Base-by-base conservation (phyloP, 2,113 vertebrate genomes). In the Solea solea region DNA sequence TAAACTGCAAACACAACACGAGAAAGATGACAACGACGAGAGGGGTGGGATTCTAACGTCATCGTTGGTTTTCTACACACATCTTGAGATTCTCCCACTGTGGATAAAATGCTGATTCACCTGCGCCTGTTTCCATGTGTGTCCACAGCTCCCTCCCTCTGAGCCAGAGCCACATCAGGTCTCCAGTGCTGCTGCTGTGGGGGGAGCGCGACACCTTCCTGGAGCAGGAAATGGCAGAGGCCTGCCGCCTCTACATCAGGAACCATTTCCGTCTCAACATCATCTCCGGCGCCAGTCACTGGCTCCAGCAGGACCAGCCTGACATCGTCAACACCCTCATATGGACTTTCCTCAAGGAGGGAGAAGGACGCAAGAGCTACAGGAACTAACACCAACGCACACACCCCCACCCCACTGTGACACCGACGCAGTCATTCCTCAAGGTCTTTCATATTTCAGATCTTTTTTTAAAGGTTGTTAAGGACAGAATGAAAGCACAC, bases 261-360 rank as follows among this genome's bases (percentile, higher is more conserved):
- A 98, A 96, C 79, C 95, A 96, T 74, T 98, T 99, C 90, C 95
- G 96, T 76, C 94, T 98, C 74, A 97, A 96, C 83, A 94, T 98
- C 86, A 95, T 99, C 78, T 97, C 97, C 13, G 95, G 96, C 65
- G 96, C 96, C 69, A 97, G 97, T 58, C 97, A 99, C 27, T 98
- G 97, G 97, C 95, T 99, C 85, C 97, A 99, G 89, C 96, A 99
- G 91, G 97, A 99, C 91, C 97, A 98, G 90, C 97, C 98, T 7
- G 95, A 99, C 59, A 96, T 97, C 51, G 97, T 99, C 59, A 99
- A 99, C 92, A 97, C 95, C 78, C 92, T 99, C 91, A 98, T 98
- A 92, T 98, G 97, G 97, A 98, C 95, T 79, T 99, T 99, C 93
- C 93, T 99, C 69, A 97, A 97, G 86, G 96, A 98, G 91, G 95